Conservation (phyloP, 1,140 invertebrate genomes). For the Dendrolimus punctatus region DNA sequence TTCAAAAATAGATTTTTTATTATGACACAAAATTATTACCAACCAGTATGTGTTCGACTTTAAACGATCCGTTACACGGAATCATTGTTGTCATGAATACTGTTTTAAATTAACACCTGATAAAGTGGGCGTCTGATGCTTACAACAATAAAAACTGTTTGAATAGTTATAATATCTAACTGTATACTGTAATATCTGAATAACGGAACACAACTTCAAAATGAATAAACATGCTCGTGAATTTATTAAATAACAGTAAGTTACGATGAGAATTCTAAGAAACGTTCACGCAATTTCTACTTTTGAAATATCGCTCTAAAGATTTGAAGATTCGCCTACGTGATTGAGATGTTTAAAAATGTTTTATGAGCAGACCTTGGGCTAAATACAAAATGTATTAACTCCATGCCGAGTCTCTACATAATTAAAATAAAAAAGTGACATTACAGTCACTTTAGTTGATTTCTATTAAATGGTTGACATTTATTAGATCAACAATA, state of each 20-base stretch:
- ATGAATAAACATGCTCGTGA: background rate
- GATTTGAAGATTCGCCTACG: no score
- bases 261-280: no score
- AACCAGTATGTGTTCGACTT: no score
- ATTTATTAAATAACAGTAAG: background rate
- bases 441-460: background rate
- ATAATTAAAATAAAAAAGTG: background rate
- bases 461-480: conserved; percentile 21
- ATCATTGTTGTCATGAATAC: no score
- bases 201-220: conserved; percentile 14
- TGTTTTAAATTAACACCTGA: conserved; percentile 13
- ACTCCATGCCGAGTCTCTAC: background rate
- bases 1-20: no score
- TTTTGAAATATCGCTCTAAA: no score
- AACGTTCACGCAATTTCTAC: no score
- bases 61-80: no score
- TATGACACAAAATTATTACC: no score
- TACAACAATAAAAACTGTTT: conserved; percentile 19
- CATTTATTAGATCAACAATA: conserved; percentile 29
- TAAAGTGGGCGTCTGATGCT: conserved; percentile 14
- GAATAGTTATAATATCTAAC: conserved; percentile 21
- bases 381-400: no score
- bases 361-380: no score
- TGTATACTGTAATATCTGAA: conserved; percentile 23
- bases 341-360: no score